Percentiles rank a stretch among this genome's conserved stretches.
Evolutionary conservation across 1,140 invertebrate genomes (phyloP).

Genomic region (Tetramorium parvispinum): DNA sequence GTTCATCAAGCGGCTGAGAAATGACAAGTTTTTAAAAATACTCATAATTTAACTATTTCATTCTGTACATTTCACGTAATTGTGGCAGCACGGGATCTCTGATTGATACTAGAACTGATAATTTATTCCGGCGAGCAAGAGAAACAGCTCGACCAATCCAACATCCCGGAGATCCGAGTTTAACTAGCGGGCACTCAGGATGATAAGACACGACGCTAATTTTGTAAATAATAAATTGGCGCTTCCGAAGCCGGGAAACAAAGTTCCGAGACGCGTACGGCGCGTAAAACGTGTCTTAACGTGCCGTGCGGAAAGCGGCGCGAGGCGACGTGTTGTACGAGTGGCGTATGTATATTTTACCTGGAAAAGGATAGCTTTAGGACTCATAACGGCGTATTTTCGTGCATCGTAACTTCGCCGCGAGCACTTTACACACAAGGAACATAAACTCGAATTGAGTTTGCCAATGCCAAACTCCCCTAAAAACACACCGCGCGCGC

Average conservation of each 20-base stretch:
- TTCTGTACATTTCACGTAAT: neutral
- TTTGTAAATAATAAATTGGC: constrained; percentile 29
- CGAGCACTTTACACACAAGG: constrained; percentile 68
- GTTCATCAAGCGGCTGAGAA: too few species aligned
- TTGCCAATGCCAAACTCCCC: constrained; percentile 66
- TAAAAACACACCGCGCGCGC: constrained; percentile 52
- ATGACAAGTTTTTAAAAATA: too few species aligned
- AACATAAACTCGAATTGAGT: constrained; percentile 72
- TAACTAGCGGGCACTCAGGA: neutral
- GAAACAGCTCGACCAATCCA: neutral
- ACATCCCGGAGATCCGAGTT: neutral
- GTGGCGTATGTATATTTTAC: constrained; percentile 33
- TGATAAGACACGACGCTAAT: constrained; percentile 6
- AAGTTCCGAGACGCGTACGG: constrained; percentile 39
- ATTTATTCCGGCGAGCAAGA: neutral
- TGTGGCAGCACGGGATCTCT: neutral
- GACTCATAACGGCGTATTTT: constrained; percentile 68
- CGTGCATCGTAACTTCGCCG: constrained; percentile 66
- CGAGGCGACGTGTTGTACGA: neutral
- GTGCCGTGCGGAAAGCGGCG: neutral
- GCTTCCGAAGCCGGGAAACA: neutral
- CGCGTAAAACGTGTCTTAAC: neutral
- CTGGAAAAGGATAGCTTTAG: constrained; percentile 60
- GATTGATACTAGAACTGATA: neutral
- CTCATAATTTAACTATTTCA: too few species aligned